Base-by-base conservation (phyloP, 1,140 invertebrate species). In the Megathymus violae region DNA sequence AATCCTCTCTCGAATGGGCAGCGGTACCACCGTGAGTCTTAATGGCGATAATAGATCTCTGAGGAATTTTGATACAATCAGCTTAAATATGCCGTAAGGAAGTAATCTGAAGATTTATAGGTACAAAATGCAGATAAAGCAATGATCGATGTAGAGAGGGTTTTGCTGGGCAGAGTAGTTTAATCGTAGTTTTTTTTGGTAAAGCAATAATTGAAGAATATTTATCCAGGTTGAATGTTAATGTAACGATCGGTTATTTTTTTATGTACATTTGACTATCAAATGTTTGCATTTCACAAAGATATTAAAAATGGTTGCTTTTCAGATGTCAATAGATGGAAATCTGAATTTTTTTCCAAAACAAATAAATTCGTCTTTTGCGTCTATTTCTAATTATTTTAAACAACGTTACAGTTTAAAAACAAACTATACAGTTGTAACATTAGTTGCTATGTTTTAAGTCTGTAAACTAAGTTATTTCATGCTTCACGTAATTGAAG, bases 51-150 rank as follows among this genome's bases (percentile, higher is more conserved):
- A 69, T 9, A 71, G 85, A n/a, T 84, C 85, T 4, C 56, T 89
- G 51, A 74, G 84, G 54, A 88, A 88, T 58, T 86, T 74, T 70
- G 88, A 88, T 40, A 82, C 76, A 10, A 88, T 90, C 27, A 88
- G 85, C 64, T 64, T 89, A 1, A 90, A 90, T 64, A 83, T 90
- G 84, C 85, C 87, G 40, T 89, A 68, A 77, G 9, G 4, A 31
- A 31, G 10, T 13, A 3, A 1, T 4, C 1, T 5, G 10, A 7
- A 10, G 7, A 16, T 15, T 25, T 11, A 15, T 14, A 4, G 25
- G 46, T 48, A 48, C 25, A 31, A 48, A 48, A 31, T 31, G 7
- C 7, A 31, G 4, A 31, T 9, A 31, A 31, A 31, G 4, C 1
- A n/a, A n/a, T n/a, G n/a, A n/a, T n/a, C n/a, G n/a, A n/a, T 31